These are phyloP conservation scores for Salminus brasiliensis DNA, from an alignment of 2,113 vertebrate species.

Conservation along the genomic window DNA sequence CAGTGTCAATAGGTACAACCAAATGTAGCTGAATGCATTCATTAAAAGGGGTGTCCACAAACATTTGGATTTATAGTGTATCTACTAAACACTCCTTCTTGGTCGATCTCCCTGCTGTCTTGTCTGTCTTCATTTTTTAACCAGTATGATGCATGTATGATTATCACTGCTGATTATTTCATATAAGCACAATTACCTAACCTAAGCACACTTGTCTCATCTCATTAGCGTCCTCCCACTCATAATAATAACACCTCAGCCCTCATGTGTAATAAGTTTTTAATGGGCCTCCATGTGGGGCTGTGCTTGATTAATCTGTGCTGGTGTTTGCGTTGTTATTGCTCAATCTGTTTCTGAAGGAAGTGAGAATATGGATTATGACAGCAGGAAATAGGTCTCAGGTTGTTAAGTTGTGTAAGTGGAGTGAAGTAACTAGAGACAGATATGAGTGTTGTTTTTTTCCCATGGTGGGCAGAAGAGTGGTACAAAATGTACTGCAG, in stretches of 20 bases:
- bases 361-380: neutral
- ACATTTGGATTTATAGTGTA: no score
- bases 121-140: neutral
- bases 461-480: neutral
- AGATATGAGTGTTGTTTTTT: neutral
- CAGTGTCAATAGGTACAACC: no score
- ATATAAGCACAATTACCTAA: slow-evolving; percentile 28
- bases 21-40: no score
- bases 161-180: slow-evolving; percentile 17
- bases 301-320: slow-evolving; percentile 21
- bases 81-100: no score
- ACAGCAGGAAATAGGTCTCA: neutral
- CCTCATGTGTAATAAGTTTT: slow-evolving; percentile 10
- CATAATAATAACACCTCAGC: slow-evolving; percentile 11
- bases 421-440: neutral
- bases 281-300: slow-evolving; percentile 10
- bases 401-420: neutral
- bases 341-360: neutral
- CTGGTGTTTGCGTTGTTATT: slow-evolving; percentile 4
- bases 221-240: neutral
- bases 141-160: neutral
- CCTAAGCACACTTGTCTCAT: neutral
- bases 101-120: no score
- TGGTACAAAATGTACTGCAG: neutral
- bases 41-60: no score